A percentile compares a stretch with the other conserved stretches of the same genome.
These are phyloP conservation scores for Calyptomena viridis DNA, from an alignment of 2,113 vertebrate species.

Conservation along the genomic window DNA sequence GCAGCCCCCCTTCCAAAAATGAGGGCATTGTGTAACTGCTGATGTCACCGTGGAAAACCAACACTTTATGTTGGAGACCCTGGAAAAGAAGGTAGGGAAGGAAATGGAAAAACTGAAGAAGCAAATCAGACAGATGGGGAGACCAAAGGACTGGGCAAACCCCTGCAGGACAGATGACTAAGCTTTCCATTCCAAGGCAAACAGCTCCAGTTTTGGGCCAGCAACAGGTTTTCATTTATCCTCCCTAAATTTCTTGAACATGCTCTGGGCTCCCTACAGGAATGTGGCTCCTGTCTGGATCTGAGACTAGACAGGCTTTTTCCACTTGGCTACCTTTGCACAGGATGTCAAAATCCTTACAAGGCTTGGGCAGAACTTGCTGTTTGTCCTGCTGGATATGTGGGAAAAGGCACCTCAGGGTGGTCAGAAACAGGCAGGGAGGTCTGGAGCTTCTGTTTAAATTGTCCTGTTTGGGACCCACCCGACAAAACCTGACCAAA, in stretches of 20 bases:
- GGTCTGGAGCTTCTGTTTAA: neutral
- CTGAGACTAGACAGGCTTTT: neutral
- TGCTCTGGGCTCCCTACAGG: neutral
- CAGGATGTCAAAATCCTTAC: neutral
- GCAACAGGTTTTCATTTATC: neutral
- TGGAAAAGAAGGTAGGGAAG: neutral
- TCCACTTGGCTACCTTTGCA: neutral
- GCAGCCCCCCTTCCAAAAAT: neutral
- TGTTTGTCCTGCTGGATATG: neutral
- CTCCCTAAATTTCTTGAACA: neutral
- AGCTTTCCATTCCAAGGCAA: conserved; percentile 24
- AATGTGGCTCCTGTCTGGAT: conserved; percentile 23
- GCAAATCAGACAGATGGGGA: conserved; percentile 21
- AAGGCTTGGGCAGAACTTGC: neutral
- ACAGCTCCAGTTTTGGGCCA: neutral
- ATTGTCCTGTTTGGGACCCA: neutral
- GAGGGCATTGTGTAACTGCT: neutral
- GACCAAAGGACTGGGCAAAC: conserved; percentile 24
- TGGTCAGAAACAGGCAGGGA: neutral
- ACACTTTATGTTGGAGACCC: neutral
- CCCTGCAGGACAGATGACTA: conserved; percentile 37
- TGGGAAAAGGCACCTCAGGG: neutral
- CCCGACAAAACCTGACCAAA: neutral
- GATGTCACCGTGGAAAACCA: neutral
- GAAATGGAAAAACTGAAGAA: conserved; percentile 36